Percentiles rank a stretch among this genome's conserved stretches.
Conservation (phyloP, 2,888 invertebrate species). For the Phalangium opilio region DNA sequence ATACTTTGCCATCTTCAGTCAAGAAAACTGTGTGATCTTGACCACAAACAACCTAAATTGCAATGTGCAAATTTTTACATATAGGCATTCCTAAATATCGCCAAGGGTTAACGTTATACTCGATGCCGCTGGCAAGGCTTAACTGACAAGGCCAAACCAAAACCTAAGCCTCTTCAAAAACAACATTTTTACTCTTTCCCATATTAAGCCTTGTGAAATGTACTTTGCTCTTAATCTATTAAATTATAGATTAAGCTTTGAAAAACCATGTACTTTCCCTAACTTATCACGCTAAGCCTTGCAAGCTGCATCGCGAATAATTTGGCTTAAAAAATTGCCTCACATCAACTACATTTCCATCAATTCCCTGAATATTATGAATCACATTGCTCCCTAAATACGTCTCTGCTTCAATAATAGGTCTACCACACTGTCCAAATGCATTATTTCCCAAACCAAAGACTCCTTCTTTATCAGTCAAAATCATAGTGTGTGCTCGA, state of each 20-base stretch:
- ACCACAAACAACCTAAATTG: slow-evolving; percentile 54
- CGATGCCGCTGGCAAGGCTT: background rate
- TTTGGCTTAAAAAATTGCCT: no score
- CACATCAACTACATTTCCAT: slow-evolving; percentile 27
- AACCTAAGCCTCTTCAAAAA: no score
- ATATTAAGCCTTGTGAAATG: no score
- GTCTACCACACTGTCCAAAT: slow-evolving; percentile 83
- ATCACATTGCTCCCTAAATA: slow-evolving; percentile 49
- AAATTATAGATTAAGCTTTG: no score
- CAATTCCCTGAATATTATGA: slow-evolving; percentile 47
- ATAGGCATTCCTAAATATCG: no score
- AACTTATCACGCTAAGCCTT: no score
- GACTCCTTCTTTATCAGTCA: slow-evolving; percentile 62
- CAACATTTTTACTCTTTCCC: no score
- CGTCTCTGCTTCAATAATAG: slow-evolving; percentile 56
- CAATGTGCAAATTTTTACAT: no score
- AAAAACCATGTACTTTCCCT: no score
- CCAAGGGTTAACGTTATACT: no score
- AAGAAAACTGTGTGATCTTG: slow-evolving; percentile 80
- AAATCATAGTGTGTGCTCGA: slow-evolving; percentile 64
- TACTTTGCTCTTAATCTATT: no score
- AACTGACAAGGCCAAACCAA: background rate
- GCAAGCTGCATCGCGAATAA: no score
- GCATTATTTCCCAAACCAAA: slow-evolving; percentile 79
- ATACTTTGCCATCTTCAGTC: slow-evolving; percentile 62